Base-by-base conservation (phyloP, 1,140 invertebrate species). In the Lordiphosa clarofinis region DNA sequence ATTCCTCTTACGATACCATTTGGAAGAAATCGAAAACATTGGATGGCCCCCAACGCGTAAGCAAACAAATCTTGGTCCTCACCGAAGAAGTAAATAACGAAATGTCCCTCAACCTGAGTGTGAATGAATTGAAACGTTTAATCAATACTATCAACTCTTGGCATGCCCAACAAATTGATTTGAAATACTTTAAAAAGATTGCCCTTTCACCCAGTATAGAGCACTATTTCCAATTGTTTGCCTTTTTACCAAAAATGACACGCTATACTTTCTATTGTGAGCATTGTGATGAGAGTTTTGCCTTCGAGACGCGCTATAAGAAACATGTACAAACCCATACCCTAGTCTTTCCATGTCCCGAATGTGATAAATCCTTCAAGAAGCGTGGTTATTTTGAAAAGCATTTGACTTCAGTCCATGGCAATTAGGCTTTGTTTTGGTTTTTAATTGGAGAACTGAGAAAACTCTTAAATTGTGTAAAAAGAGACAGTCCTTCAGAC, bases 71-170 rank as follows among this genome's bases (percentile, higher is more conserved):
- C 11, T 52, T 8, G 24, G 0, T 5, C 1, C 35, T 62, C n/a
- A 54, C 57, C 10, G 15, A 56, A 4, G 42, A 61, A 10, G 33
- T 60, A 2, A 87, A 86, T 28, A n/a, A 0, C 0, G 4, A n/a
- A 5, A 40, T 86, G 6, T 15, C 21, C 5, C 33, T 42, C 2
- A 28, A 58, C 2, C 46, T 87, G 1, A 49, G 38, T 1, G n/a
- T 55, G 0, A 13, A 3, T 1, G 86, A 87, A 10, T 2, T 65
- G 0, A 87, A 87, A 54, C 69, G 75, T 3, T 66, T 87, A 28
- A n/a, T 86, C 5, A 87, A 86, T 55, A 53, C 74, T 10, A 58
- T 87, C 8, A 53, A 54, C 1, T 6, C 36, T 1, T 87, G 86
- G 86, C 54, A 78, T 40, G 13, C 47, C 5, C 9, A 70, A 0